Conservation (phyloP, 2,888 invertebrate species). For the Xestia c-nigrum region DNA sequence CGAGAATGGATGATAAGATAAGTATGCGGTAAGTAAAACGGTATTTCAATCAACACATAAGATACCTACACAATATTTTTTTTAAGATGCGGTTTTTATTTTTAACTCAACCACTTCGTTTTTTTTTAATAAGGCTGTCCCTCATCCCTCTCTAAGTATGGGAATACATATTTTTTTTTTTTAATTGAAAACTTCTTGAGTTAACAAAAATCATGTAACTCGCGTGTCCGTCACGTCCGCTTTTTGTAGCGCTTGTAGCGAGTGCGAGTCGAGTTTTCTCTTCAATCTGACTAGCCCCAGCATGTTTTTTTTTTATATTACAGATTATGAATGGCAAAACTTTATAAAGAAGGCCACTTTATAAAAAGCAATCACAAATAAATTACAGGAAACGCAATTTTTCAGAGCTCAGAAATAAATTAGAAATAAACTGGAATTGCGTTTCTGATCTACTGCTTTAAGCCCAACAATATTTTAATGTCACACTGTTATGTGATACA, state of each 20-base stretch:
- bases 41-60: background rate
- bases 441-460: conserved; percentile 12
- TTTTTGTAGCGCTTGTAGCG: no score
- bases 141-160: background rate
- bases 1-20: background rate
- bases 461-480: conserved; percentile 28
- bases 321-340: conserved; percentile 8
- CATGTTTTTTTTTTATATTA: background rate
- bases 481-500: background rate
- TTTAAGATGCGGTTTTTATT: background rate
- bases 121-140: background rate
- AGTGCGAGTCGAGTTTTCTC: no score
- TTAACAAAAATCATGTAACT: no score
- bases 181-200: background rate
- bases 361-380: conserved; percentile 18
- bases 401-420: conserved; percentile 18
- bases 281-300: no score
- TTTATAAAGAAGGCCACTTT: background rate
- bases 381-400: conserved; percentile 1
- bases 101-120: background rate
- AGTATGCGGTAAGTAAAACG: background rate
- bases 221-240: no score
- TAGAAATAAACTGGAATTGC: conserved; percentile 11
- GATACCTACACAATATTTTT: background rate
- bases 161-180: background rate